Base-by-base conservation (phyloP, 2,797 vertebrate species). In the Mus spretus region DNA sequence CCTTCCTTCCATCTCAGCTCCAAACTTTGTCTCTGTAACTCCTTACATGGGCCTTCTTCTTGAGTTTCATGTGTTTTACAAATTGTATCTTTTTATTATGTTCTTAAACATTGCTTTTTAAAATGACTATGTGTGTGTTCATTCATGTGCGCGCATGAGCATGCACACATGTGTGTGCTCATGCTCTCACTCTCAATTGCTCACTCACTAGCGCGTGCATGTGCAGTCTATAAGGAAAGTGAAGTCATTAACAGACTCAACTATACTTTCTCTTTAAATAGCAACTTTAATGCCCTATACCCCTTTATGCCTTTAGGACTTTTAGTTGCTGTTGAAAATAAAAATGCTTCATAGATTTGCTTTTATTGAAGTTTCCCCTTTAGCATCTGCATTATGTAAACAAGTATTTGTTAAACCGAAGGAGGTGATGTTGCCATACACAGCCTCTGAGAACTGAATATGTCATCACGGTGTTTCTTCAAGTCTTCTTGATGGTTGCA, bases 391-490 rank as follows among this genome's bases (percentile, higher is more conserved):
- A 61, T 57, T 95, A 87, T 50, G 88, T 87, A 97, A 97, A 91
- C 47, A 93, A 92, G 61, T 67, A 90, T 95, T 93, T 77, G 97
- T 94, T 98, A 97, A 97, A 97, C 97, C 97, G 97, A 97, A 97
- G 91, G 79, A 92, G 72, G 37, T 1, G 89, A 95, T 96, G 94
- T 96, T 96, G 96, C 97, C 93, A 97, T 59, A 78, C n/a, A 92
- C 40, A 95, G 95, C 20, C 5, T 97, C 85, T 98, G 98, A 97
- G 96, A 47, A 96, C 80, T 65, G 88, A 85, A 2, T 83, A 34
- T 92, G 57, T 55, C 97, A 98, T 98, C 97, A 95, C 79, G 83
- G 97, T 96, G 89, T 97, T 96, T 97, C 96, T 98, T 97, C 92
- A 95, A 67, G 90, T 96, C 95, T 92, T 95, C 96, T 96, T 98